Base-by-base conservation (phyloP, 2,888 invertebrate genomes). In the Ichneumon xanthorius region DNA sequence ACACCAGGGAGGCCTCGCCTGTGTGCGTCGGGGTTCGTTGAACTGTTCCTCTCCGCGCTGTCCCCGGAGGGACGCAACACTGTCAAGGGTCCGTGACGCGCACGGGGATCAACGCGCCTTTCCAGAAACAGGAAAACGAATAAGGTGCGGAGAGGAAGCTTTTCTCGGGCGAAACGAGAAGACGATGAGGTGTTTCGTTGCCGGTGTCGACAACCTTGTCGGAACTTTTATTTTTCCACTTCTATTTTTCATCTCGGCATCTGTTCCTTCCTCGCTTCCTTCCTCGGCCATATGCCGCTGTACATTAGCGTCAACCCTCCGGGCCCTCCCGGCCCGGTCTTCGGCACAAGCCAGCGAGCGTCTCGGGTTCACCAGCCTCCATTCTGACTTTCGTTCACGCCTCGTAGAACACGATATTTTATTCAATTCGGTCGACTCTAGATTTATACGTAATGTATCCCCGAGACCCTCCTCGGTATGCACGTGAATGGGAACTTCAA, bases 121-220 rank as follows among this genome's bases (percentile, higher is more conserved):
- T 30, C 45, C 45, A n/a, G 37, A 22, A 26, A 53, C 45, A 48
- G 53, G 63, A 80, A 80, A 84, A 81, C 50, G 76, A 40, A 63
- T n/a, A 77, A 16, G 61, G 61, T 61, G 16, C 16, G 61, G 71
- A 71, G 48, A 14, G 37, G 76, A n/a, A 63, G 53, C 19, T 75
- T 79, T 19, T 79, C 71, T 65, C 22, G 37, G 58, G 75, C 50
- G 75, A 82, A 40, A 71, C 82, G 76, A 80, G 19, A 33, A 40
- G 40, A 58, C 67, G 71, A 80, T 76, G 37, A 50, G 63, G 63
- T 63, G 63, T 79, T 73, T 55, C 30, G 80, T 33, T 45, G 72
- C 37, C 14, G 77, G 30, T 58, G 82, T 82, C 85, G 67, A 67
- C 85, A 65, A 85, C 82, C 77, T 78, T 76, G 75, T 53, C 53